A percentile compares a stretch with the other conserved stretches of the same genome.
Conservation (phyloP, 2,888 invertebrate species). For the Ferrisia virgata region DNA sequence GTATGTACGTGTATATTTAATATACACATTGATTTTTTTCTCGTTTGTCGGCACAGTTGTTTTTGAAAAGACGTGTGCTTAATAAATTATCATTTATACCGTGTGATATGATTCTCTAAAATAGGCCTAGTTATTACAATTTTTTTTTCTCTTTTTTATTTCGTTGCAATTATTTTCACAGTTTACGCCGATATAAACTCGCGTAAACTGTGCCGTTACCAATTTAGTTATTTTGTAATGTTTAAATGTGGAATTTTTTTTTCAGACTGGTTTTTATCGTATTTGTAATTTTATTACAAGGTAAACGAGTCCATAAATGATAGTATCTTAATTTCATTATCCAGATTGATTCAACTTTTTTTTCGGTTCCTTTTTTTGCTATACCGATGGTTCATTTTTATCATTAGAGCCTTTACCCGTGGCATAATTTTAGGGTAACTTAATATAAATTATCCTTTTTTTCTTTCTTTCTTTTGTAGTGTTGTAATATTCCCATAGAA, state of each 20-base stretch:
- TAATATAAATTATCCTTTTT: neutral
- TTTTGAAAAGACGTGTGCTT: neutral
- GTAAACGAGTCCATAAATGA: neutral
- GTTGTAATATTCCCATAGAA: neutral
- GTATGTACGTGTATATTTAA: neutral
- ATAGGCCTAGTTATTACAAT: slow-evolving; percentile 9
- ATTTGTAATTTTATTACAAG: neutral
- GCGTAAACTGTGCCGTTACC: neutral
- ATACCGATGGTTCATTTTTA: neutral
- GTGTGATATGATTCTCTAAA: neutral
- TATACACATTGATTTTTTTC: neutral
- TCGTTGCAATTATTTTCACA: neutral
- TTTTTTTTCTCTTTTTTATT: neutral
- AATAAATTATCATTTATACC: neutral
- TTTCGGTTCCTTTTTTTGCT: neutral
- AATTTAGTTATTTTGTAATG: slow-evolving; percentile 22
- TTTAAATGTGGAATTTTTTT: neutral
- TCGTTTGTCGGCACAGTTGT: neutral
- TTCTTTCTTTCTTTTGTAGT: neutral
- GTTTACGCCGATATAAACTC: neutral
- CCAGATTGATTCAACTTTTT: neutral
- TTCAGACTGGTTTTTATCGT: neutral
- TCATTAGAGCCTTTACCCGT: neutral
- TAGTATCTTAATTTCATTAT: neutral
- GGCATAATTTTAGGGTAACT: neutral